A percentile compares a stretch with the other conserved stretches of the same genome.
These are phyloP conservation scores for Thymelicus lineola DNA, from an alignment of 2,888 invertebrate genomes.

Conservation along the genomic window DNA sequence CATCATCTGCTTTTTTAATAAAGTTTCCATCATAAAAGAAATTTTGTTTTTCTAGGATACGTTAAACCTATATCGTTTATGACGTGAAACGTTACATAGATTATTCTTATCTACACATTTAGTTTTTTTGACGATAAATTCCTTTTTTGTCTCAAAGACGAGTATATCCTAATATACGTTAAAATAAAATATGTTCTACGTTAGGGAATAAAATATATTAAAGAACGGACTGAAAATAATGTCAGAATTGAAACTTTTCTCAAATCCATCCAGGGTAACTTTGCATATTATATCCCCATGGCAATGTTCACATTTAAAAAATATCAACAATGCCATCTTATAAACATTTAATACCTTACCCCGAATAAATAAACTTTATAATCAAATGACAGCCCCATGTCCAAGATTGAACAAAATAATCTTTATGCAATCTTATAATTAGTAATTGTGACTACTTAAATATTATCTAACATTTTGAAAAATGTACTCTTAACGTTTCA, in stretches of 20 bases:
- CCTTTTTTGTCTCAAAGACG: slow-evolving; percentile 64
- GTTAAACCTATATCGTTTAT: slow-evolving; percentile 14
- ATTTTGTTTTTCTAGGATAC: slow-evolving; percentile 7
- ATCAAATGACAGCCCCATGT: not conserved
- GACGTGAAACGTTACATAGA: slow-evolving; percentile 31
- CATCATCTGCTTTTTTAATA: not conserved
- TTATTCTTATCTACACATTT: slow-evolving; percentile 32
- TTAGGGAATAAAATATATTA: slow-evolving; percentile 30
- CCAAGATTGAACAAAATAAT: no score
- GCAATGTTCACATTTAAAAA: not conserved
- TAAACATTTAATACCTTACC: not conserved
- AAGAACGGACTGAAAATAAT: slow-evolving; percentile 16
- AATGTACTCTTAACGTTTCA: slow-evolving; percentile 47
- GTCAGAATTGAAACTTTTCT: not conserved
- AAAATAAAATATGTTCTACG: slow-evolving; percentile 54
- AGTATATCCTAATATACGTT: slow-evolving; percentile 50
- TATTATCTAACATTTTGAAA: slow-evolving; percentile 45
- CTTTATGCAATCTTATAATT: slow-evolving; percentile 20
- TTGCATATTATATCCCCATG: not conserved
- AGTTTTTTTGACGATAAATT: slow-evolving; percentile 55
- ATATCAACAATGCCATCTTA: not conserved
- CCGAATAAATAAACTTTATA: not conserved
- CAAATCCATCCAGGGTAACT: not conserved
- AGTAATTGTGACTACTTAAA: slow-evolving; percentile 46
- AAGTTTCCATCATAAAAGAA: slow-evolving; percentile 20